Conservation (phyloP, 2,113 vertebrate species). For the Porphyrio hochstetteri region DNA sequence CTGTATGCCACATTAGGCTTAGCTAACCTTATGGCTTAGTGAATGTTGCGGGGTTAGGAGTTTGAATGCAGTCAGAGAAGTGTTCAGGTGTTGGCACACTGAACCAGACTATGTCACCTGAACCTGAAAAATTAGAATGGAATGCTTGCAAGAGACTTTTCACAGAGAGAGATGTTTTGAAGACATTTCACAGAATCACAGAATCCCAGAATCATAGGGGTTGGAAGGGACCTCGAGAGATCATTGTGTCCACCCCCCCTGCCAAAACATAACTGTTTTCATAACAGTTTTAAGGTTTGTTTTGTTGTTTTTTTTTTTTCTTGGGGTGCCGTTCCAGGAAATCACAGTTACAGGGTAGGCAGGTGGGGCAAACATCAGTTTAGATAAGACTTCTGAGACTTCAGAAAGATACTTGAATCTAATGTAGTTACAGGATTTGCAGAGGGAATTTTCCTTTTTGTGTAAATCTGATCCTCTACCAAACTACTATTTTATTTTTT, state of each 20-base stretch:
- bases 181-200: not conserved
- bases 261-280: not conserved
- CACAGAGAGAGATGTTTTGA: not conserved
- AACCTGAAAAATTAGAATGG: not conserved
- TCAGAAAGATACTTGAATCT: not conserved
- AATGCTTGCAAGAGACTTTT: slow-evolving; percentile 1
- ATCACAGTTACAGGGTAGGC: not conserved
- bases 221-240: too few relatives aligned
- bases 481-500: not conserved
- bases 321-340: not conserved
- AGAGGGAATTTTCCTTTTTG: not conserved
- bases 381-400: not conserved
- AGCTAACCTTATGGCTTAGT: not conserved
- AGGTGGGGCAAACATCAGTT: not conserved
- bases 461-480: not conserved
- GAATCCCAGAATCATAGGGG: too few relatives aligned
- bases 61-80: not conserved
- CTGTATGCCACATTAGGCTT: not conserved
- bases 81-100: not conserved
- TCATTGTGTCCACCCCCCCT: too few relatives aligned
- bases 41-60: not conserved
- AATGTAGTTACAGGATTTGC: not conserved
- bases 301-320: not conserved
- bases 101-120: not conserved
- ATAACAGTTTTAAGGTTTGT: not conserved